Evolutionary conservation across 2,888 invertebrate genomes (phyloP), one percentile per base, ranked within the genome.

Genomic region (Cataglyphis cursor): DNA sequence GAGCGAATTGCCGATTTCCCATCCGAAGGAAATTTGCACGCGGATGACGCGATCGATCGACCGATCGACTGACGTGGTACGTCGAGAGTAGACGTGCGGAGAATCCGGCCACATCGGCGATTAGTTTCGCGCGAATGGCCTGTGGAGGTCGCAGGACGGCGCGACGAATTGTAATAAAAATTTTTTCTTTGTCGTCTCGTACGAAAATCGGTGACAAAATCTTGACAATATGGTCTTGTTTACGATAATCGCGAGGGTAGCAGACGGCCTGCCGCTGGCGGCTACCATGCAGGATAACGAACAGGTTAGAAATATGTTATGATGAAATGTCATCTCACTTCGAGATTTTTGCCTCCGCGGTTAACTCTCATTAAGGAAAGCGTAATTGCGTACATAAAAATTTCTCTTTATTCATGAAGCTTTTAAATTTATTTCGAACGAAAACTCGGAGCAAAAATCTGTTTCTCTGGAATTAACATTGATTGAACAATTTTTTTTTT

Each of bases 281-380:
- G 99, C 99, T 81, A 99, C 99, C 78, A 98, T 99, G 97, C 99
- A 99, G 95, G 99, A 99, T 95, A 99, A 99, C 94, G 99, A 99
- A 95, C 98, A 99, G 97, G 99, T 99, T 96, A 94, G 94, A 91
- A 91, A 87, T 87, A 73, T 87, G 85, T 85, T 87, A 85, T 89
- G 87, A 90, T 70, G 72, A 89, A 88, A 89, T 78, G 87, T 90
- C 90, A 89, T 64, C 87, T 84, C 68, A 21, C 6, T 38, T 5
- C 44, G 21, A 1, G 28, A 1, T 28, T 15, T 57, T 75, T 48
- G 18, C 1, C 38, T 31, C 3, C 21, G 66, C 10, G 21, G 41
- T 59, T 41, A 41, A 41, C 3, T 28, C 15, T 35, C 31, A 9
- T 48, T 31, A 35, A 31, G 1, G 21, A 51, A 8, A 51, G 1